A percentile compares a stretch with the other conserved stretches of the same genome.
phyloP scores from a whole-genome alignment of 2,888 invertebrate species.

The Neoscelio sp. region DNA sequence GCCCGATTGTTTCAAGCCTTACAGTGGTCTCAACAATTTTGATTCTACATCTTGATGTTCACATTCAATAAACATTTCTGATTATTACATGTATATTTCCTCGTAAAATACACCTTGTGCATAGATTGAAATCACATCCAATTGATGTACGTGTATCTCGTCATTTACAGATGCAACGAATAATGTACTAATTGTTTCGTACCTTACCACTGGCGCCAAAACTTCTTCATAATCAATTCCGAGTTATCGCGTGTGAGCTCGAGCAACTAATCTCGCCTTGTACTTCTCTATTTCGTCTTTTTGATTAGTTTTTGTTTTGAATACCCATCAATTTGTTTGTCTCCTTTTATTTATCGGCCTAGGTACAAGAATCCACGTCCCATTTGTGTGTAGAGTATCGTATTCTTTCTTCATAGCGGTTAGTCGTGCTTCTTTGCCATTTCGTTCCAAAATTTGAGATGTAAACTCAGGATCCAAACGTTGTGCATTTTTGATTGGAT shows the following conservation, averaged over 20 bases:
- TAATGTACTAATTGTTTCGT: constrained; percentile 67
- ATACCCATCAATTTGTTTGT: constrained; percentile 65
- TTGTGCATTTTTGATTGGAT: constrained; percentile 40
- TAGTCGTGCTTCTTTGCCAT: constrained; percentile 52
- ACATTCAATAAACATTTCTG: constrained; percentile 54
- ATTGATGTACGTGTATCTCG: constrained; percentile 69
- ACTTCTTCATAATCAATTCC: constrained; percentile 68
- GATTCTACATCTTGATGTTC: constrained; percentile 64
- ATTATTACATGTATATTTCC: constrained; percentile 64
- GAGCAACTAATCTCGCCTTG: constrained; percentile 70
- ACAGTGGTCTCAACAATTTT: constrained; percentile 60
- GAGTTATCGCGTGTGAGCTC: constrained; percentile 61
- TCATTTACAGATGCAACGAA: constrained; percentile 63
- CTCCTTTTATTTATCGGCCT: constrained; percentile 51
- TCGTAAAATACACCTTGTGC: constrained; percentile 65
- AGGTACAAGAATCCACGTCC: constrained; percentile 64
- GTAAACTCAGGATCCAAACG: constrained; percentile 22
- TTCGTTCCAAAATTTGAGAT: constrained; percentile 36
- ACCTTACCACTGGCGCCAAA: constrained; percentile 69
- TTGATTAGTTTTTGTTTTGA: constrained; percentile 58
- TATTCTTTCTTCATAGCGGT: constrained; percentile 63
- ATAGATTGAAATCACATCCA: constrained; percentile 68
- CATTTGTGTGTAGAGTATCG: constrained; percentile 61
- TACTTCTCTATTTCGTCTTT: constrained; percentile 55
- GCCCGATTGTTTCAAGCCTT: constrained; percentile 67